These are phyloP conservation scores for Puntigrus tetrazona DNA, from an alignment of 2,113 vertebrate species.

Conservation along the genomic window DNA sequence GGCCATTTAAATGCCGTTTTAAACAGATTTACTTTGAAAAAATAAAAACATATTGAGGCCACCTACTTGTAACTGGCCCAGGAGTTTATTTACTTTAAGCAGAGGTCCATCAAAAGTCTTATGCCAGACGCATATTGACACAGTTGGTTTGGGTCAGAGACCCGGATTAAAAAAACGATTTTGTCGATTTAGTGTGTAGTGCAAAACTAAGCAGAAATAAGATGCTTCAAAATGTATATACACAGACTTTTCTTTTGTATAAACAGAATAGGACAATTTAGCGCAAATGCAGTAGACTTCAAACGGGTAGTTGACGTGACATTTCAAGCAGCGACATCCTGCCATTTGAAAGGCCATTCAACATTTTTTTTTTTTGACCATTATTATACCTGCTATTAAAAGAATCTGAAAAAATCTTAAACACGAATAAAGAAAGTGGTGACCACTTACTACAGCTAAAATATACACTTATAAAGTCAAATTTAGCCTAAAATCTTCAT, in stretches of 20 bases:
- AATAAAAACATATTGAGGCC: conserved; percentile 65
- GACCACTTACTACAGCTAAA: background rate
- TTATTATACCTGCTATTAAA: background rate
- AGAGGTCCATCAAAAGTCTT: conserved; percentile 62
- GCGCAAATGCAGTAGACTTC: background rate
- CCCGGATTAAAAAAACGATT: background rate
- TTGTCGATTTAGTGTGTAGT: conserved; percentile 6
- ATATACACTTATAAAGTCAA: background rate
- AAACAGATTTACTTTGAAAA: conserved; percentile 73
- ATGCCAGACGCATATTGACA: conserved; percentile 63
- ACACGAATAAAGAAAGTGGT: background rate
- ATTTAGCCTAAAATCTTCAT: background rate
- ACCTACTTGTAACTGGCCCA: conserved; percentile 57
- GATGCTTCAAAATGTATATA: background rate
- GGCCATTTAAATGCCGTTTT: conserved; percentile 70
- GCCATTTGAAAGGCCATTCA: background rate
- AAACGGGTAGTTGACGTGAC: conserved; percentile 3
- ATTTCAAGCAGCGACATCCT: conserved; percentile 1
- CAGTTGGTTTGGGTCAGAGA: conserved; percentile 42
- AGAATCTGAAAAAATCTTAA: background rate
- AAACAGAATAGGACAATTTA: conserved; percentile 20
- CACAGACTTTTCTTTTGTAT: background rate
- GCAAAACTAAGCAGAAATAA: conserved; percentile 6
- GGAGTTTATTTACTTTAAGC: conserved; percentile 73
- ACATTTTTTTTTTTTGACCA: background rate